Conservation (phyloP, 2,888 invertebrate genomes). For the Drosophila hamatofila region DNA sequence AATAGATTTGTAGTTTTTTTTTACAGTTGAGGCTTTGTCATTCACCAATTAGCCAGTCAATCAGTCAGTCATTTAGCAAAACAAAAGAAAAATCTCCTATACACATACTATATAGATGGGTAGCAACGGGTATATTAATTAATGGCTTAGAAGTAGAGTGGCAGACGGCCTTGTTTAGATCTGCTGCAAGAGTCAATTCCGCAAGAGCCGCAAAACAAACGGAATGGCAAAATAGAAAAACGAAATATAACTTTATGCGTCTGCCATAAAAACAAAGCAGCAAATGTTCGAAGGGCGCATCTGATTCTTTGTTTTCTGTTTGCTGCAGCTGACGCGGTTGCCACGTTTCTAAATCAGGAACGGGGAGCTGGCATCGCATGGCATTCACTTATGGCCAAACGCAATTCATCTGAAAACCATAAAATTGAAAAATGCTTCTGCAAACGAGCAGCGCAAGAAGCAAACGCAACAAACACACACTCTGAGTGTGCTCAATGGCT, state of each 20-base stretch:
- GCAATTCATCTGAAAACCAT: conserved; percentile 84
- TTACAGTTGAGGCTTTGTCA: neutral
- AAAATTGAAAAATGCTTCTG: conserved; percentile 82
- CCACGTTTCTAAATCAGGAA: conserved; percentile 31
- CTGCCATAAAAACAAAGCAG: conserved; percentile 28
- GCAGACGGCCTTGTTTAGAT: conserved; percentile 33
- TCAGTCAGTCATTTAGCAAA: neutral
- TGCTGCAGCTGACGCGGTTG: conserved; percentile 71
- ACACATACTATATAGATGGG: neutral
- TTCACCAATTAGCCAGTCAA: neutral
- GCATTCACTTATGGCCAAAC: conserved; percentile 81
- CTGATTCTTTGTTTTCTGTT: conserved; percentile 35
- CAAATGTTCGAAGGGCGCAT: conserved; percentile 29
- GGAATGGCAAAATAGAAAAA: conserved; percentile 1
- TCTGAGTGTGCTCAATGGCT: conserved; percentile 30
- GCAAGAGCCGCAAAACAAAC: conserved; percentile 29
- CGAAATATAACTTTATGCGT: conserved; percentile 70
- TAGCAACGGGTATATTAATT: conserved; percentile 42
- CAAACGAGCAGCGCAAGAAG: conserved; percentile 42
- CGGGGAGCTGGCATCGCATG: conserved; percentile 44
- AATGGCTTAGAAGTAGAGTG: conserved; percentile 62
- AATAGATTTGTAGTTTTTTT: neutral
- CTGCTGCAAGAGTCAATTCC: conserved; percentile 10
- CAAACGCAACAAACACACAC: conserved; percentile 22
- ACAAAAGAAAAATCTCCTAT: neutral